phyloP scores from a whole-genome alignment of 2,888 invertebrate species.

The Chrysolina haemoptera region DNA sequence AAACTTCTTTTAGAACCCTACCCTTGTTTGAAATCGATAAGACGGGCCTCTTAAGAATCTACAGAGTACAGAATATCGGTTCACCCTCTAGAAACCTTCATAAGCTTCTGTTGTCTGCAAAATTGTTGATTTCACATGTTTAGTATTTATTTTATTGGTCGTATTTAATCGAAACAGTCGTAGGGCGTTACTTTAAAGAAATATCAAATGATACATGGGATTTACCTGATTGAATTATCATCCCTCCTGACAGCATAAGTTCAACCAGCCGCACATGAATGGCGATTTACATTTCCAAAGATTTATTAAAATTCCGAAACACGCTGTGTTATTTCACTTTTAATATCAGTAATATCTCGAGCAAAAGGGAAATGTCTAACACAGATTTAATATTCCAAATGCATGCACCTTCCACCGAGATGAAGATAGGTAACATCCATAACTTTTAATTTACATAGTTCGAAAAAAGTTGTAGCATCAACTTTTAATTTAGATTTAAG shows the following conservation, averaged over 20 bases:
- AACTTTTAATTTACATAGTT: conserved; percentile 57
- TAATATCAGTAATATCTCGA: conserved; percentile 49
- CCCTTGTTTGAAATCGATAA: no score
- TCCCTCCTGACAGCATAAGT: conserved; percentile 5
- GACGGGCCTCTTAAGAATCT: no score
- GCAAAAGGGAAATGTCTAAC: conserved; percentile 44
- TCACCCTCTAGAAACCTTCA: no score
- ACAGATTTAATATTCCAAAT: conserved; percentile 52
- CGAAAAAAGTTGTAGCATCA: conserved; percentile 54
- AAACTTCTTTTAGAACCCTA: no score
- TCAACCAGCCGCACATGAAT: conserved; percentile 21
- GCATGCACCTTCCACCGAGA: conserved; percentile 43
- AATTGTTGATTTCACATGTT: no score
- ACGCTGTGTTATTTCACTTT: conserved; percentile 49
- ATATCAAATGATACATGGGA: no score
- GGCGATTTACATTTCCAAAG: conserved; percentile 29
- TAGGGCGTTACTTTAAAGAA: no score
- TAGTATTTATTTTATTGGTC: no score
- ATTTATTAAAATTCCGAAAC: conserved; percentile 49
- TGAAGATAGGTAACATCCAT: conserved; percentile 48
- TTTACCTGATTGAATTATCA: no score
- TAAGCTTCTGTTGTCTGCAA: no score
- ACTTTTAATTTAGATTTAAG: conserved; percentile 60
- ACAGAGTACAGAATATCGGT: no score
- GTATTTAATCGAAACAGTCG: no score